Conservation (phyloP, 2,888 invertebrate species). For the Pseudanteris insignis region DNA sequence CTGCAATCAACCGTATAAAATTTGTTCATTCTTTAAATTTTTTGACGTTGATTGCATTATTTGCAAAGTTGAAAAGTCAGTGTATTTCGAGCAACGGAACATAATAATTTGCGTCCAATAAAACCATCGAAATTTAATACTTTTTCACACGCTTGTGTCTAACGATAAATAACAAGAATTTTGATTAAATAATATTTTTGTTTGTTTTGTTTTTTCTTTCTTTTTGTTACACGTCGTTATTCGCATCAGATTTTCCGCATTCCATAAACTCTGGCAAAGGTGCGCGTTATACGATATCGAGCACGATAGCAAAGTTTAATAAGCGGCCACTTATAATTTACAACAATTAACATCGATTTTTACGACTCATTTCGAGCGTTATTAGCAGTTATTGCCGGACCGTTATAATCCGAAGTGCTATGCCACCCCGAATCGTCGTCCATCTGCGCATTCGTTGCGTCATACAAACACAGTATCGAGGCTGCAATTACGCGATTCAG, state of each 20-base stretch:
- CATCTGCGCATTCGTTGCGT: constrained; percentile 22
- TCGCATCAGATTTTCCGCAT: no score
- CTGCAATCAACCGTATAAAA: no score
- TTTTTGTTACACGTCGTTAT: not conserved
- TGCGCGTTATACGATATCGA: not conserved
- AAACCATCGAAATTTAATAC: no score
- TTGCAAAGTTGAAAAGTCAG: no score
- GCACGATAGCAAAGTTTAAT: constrained; percentile 5
- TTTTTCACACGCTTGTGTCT: no score
- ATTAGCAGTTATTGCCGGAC: constrained; percentile 13
- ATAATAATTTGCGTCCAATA: no score
- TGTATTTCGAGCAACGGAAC: no score
- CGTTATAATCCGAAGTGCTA: constrained; percentile 3
- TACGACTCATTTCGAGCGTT: constrained; percentile 3
- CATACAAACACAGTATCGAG: constrained; percentile 13
- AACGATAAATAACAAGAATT: no score
- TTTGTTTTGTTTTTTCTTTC: not conserved
- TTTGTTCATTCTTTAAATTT: no score
- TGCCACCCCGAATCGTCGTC: constrained; percentile 14
- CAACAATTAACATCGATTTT: constrained; percentile 19
- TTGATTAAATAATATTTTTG: no score
- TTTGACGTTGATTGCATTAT: no score
- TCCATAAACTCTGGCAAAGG: no score
- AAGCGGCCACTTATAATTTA: constrained; percentile 5
- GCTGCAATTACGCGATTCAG: constrained; percentile 35